Conservation (phyloP, 2,888 invertebrate species). For the Ecdyonurus torrentis region DNA sequence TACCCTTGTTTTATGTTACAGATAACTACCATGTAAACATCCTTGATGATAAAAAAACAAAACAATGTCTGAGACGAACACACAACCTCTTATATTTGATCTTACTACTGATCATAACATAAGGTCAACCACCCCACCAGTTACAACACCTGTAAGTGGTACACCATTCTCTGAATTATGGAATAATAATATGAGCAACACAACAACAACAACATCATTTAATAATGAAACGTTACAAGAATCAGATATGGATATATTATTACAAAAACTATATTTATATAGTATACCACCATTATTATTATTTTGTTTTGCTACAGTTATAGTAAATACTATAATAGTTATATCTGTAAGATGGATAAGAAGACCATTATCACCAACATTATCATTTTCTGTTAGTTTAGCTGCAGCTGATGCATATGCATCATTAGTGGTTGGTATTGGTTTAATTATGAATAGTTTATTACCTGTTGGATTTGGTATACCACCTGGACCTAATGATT, state of each 20-base stretch:
- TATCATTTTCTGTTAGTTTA: constrained; percentile 39
- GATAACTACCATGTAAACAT: too few species aligned
- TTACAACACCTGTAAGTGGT: too few species aligned
- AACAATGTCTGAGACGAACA: too few species aligned
- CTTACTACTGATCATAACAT: too few species aligned
- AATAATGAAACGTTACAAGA: background rate
- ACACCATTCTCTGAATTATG: too few species aligned
- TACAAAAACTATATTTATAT: constrained; percentile 16
- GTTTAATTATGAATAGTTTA: constrained; percentile 35
- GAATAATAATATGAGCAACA: too few species aligned
- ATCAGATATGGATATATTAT: background rate
- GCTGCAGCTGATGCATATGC: constrained; percentile 40
- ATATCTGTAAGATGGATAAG: constrained; percentile 36
- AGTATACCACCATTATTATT: constrained; percentile 25
- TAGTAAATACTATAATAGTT: constrained; percentile 36
- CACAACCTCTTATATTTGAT: too few species aligned
- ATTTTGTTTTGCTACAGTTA: constrained; percentile 33
- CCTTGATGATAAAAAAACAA: too few species aligned
- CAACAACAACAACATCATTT: background rate
- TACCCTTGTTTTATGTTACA: too few species aligned
- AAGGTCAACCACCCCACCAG: too few species aligned
- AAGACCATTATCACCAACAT: constrained; percentile 35
- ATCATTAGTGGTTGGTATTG: constrained; percentile 32
- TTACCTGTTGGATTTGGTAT: constrained; percentile 25
- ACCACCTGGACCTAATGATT: constrained; percentile 26